phyloP scores from a whole-genome alignment of 2,888 invertebrate genomes.

The Caenorhabditis angaria region DNA sequence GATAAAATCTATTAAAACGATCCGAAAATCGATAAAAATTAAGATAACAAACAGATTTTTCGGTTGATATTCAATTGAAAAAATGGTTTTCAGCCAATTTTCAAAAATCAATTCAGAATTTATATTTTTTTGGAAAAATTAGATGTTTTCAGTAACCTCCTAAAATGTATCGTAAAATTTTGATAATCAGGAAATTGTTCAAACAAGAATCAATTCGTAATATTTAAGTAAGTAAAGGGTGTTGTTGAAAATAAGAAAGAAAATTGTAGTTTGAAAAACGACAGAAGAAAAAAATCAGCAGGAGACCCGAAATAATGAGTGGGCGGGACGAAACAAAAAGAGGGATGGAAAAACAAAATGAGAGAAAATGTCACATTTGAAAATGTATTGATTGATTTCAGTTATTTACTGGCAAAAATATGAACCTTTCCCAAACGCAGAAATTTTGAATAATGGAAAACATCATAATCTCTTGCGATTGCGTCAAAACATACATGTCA shows the following conservation, averaged over 20 bases:
- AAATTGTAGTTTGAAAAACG: too few relatives aligned
- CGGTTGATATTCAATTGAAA: not conserved
- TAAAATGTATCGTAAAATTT: too few relatives aligned
- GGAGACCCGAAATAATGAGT: constrained; percentile 4
- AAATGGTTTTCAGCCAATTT: not conserved
- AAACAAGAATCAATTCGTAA: too few relatives aligned
- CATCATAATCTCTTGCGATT: not conserved
- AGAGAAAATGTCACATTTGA: not conserved
- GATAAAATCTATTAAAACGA: constrained; percentile 1
- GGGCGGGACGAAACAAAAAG: not conserved
- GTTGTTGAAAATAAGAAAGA: not conserved
- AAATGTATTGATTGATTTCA: not conserved
- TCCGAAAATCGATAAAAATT: constrained; percentile 2
- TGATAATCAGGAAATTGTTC: too few relatives aligned
- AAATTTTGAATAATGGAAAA: not conserved
- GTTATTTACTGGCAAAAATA: not conserved
- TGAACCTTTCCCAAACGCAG: not conserved
- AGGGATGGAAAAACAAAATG: not conserved
- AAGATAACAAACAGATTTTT: too few relatives aligned
- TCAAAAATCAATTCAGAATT: too few relatives aligned
- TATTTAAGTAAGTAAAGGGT: too few relatives aligned
- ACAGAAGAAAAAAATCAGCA: not conserved
- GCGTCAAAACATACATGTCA: not conserved
- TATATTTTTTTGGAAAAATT: too few relatives aligned
- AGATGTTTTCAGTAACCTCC: too few relatives aligned